Evolutionary conservation across 92 coral and sea anemone genomes (phyloP).

Genomic region (Porites lobata): DNA sequence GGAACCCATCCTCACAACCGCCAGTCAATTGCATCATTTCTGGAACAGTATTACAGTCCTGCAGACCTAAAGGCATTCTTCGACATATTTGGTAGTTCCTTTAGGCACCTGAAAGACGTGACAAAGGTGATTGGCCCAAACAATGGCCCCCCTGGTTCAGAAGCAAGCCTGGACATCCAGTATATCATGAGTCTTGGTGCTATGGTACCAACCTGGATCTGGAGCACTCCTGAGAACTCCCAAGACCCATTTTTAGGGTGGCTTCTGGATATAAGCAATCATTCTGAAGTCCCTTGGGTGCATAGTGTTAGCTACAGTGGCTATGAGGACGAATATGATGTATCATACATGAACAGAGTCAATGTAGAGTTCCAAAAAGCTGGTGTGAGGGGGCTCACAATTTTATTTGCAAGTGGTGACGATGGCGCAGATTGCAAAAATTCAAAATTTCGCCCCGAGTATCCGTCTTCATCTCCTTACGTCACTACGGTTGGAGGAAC

Average conservation of each 20-base stretch:
- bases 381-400: constrained; percentile 92
- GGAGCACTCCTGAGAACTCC: constrained; percentile 97
- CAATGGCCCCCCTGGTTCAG: constrained; percentile 92
- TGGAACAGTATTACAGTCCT: constrained; percentile 80
- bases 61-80: constrained; percentile 88
- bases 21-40: constrained; percentile 76
- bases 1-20: constrained; percentile 83
- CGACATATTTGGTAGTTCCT: constrained; percentile 77
- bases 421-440: constrained; percentile 98
- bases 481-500: constrained; percentile 99
- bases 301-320: constrained; percentile 98
- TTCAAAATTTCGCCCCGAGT: constrained; percentile 90
- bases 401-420: constrained; percentile 98
- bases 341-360: constrained; percentile 93
- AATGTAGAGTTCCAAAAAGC: constrained; percentile 97
- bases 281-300: constrained; percentile 87
- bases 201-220: constrained; percentile 97
- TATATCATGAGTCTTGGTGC: constrained; percentile 99
- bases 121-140: constrained; percentile 95
- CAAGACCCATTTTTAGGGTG: constrained; percentile 99
- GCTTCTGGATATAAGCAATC: constrained; percentile 94
- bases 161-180: constrained; percentile 97
- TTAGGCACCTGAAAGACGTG: constrained; percentile 81
- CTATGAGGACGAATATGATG: constrained; percentile 90
- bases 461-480: constrained; percentile 96